Evolutionary conservation across 2,113 vertebrate species (phyloP), one percentile per base, ranked within the genome.

Genomic region (Notothenia coriiceps): DNA sequence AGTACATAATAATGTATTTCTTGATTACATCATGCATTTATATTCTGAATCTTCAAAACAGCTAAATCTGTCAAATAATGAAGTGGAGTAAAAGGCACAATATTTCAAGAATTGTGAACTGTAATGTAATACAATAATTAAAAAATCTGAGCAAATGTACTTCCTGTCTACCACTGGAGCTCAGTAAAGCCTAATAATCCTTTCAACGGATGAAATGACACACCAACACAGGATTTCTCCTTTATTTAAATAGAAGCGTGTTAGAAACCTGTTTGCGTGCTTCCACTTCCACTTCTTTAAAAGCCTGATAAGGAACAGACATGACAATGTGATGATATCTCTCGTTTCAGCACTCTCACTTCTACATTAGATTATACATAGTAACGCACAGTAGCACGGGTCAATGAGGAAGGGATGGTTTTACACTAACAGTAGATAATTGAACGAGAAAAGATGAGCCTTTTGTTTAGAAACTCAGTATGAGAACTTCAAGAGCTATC

Each of bases 261-360:
- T 2, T 10, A 60, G 9, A 47, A 62, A 52, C 29, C 8, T 47
- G 1, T 22, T 43, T 43, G 1, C 40, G 10, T 4, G 0, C 51
- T 33, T 46, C 10, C 10, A 54, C 11, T n/a, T 22, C 22, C 22
- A 74, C 47, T 68, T 79, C 76, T 77, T 74, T 15, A 51, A 56
- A 85, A 72, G 18, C 4, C 14, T 65, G 46, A 52, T 20, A 25
- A 47, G 12, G 55, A 73, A 79, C 15, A 82, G 22, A 75, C 12
- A 13, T 1, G 55, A n/a, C 13, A 50, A 8, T 18, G 2, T 22
- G 3, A 44, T 64, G 18, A 3, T 40, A 20, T 52, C 33, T 74
- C 20, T 76, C 13, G 0, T 64, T 60, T 59, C 44, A 70, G 50
- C 0, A 15, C 15, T 88, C 85, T 83, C 83, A 86, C 55, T 69